Evolutionary conservation across 2,797 vertebrate genomes (phyloP).

Genomic region (Chaetophractus vellerosus): DNA sequence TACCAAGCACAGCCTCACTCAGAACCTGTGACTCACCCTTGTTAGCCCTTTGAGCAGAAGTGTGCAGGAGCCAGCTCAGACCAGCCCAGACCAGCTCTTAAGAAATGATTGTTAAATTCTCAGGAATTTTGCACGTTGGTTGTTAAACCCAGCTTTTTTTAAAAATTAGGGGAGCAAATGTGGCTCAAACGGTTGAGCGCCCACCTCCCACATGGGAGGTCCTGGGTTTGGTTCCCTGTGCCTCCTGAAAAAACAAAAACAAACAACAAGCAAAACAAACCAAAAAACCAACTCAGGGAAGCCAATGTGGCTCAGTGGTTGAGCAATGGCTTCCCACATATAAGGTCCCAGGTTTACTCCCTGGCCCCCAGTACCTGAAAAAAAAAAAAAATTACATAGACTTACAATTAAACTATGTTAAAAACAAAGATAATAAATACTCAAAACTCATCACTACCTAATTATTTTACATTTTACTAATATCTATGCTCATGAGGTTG

Average conservation of each 20-base stretch:
- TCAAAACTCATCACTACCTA: neutral
- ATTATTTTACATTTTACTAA: neutral
- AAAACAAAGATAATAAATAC: neutral
- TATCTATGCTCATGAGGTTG: neutral
- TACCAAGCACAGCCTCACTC: neutral
- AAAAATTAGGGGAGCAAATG: neutral
- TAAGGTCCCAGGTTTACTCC: too few species aligned
- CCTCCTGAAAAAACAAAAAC: too few species aligned
- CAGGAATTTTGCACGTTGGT: neutral
- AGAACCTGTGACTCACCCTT: neutral
- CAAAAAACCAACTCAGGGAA: too few species aligned
- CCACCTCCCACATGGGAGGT: too few species aligned
- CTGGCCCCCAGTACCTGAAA: too few species aligned
- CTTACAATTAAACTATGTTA: neutral
- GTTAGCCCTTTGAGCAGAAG: accelerated
- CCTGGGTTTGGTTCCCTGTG: too few species aligned
- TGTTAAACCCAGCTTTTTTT: neutral
- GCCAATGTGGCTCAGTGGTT: too few species aligned
- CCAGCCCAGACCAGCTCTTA: too few species aligned
- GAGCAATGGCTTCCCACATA: too few species aligned
- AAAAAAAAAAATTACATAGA: neutral
- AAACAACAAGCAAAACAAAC: too few species aligned
- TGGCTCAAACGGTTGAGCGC: too few species aligned
- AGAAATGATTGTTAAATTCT: neutral
- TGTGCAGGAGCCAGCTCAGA: neutral